Evolutionary conservation across 2,888 invertebrate species (phyloP), one percentile per base, ranked within the genome.

Genomic region (Rhopalosiphum nymphaeae): DNA sequence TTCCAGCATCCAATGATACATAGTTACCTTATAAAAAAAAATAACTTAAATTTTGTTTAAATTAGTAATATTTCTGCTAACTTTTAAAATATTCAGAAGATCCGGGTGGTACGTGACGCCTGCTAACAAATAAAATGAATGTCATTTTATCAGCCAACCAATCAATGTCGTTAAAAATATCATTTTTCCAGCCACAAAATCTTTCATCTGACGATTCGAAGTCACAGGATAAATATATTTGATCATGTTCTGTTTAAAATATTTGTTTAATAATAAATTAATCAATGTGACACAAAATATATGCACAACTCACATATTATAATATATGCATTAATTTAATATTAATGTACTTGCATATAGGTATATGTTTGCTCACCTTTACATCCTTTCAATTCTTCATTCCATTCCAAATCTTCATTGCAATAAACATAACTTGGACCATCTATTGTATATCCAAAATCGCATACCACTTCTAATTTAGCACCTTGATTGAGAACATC

Each of bases 101-200:
- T 87, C 94, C 94, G 9, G 94, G 91, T 4, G 46, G 0, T 16
- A 94, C 91, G 29, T 94, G 94, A n/a, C 67, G 86, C 42, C 53
- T 87, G 29, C 25, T 49, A 25, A 3, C 9, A 67, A 67, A 61
- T 9, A 85, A 89, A 94, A 94, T 46, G 49, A 61, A 87, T 53
- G 49, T 9, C 42, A 21, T 42, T 91, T 86, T 94, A 53, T 94
- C 94, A 53, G 98, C 96, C 26, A 95, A 96, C 98, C 98, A 98
- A 95, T 98, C 97, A 95, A 98, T 97, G 95, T 98, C 97, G 95
- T 97, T 97, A 0, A 96, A 96, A 0, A 97, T 96, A 94, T 98
- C 98, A 87, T 97, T 97, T 0, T 96, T 96, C 98, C 98, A 98
- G n/a, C 97, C 98, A 95, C 98, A 98, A 0, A 98, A 95, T 95